These are phyloP conservation scores for Epinotia brunnichana DNA, from an alignment of 2,888 invertebrate species.

Conservation along the genomic window DNA sequence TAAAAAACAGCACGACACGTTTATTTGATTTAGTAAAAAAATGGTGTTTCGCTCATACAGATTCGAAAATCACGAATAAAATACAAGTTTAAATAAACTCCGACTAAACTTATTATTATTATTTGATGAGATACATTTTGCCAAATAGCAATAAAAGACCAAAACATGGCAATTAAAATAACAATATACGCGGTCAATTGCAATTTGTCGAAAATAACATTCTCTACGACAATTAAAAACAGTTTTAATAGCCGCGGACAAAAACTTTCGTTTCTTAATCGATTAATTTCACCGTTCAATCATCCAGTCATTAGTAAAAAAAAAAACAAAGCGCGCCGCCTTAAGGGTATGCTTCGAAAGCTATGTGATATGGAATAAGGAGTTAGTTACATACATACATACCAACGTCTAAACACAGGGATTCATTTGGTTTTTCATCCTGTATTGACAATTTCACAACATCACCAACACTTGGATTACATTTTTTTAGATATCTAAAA, in stretches of 20 bases:
- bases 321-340: constrained; percentile 63
- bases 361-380: neutral
- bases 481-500: no score
- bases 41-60: no score
- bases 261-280: constrained; percentile 42
- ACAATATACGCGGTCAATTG: constrained; percentile 17
- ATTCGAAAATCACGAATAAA: no score
- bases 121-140: neutral
- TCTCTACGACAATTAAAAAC: constrained; percentile 38
- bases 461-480: no score
- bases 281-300: constrained; percentile 60
- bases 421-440: no score
- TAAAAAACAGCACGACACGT: no score
- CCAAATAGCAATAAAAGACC: neutral
- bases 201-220: constrained; percentile 35
- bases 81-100: no score
- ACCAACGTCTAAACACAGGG: neutral
- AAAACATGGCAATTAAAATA: neutral
- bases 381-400: neutral
- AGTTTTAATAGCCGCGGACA: constrained; percentile 36
- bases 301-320: constrained; percentile 56
- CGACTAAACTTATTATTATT: no score
- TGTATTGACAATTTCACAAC: no score
- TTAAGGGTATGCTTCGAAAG: constrained; percentile 59
- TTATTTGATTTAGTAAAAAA: neutral